A percentile compares a stretch with the other conserved stretches of the same genome.
These are phyloP conservation scores for Phrynosoma blainvillii DNA, from an alignment of 2,113 vertebrate genomes.

Conservation along the genomic window DNA sequence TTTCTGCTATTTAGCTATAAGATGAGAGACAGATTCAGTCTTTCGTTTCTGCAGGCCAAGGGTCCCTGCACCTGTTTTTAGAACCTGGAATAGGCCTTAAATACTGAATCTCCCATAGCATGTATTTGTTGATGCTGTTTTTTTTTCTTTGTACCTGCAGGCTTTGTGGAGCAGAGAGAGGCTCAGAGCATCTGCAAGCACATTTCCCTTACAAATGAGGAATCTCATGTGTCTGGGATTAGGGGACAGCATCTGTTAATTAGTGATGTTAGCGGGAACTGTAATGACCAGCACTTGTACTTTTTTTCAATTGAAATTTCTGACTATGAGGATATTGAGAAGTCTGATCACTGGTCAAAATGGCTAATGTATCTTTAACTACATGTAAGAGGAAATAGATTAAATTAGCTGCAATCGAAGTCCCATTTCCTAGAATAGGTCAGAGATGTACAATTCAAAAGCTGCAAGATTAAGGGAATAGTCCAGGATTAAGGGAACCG, in stretches of 20 bases:
- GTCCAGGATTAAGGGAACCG: too few species aligned
- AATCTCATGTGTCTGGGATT: conserved; percentile 24
- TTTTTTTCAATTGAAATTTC: conserved; percentile 4
- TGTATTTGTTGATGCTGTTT: conserved; percentile 13
- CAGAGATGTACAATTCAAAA: not conserved
- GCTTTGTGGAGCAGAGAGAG: conserved; percentile 5
- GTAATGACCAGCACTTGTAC: not conserved
- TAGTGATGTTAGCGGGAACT: conserved; percentile 7
- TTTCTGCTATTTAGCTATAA: not conserved
- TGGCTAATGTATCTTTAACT: not conserved
- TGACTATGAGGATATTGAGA: not conserved
- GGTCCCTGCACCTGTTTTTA: not conserved
- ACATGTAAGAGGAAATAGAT: not conserved
- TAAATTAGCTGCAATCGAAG: not conserved
- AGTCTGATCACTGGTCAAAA: not conserved
- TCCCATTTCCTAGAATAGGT: not conserved
- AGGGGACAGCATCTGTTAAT: conserved; percentile 34
- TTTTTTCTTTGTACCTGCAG: conserved; percentile 16
- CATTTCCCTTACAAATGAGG: conserved; percentile 29
- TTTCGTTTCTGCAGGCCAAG: not conserved
- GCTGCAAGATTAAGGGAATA: too few species aligned
- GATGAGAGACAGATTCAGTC: not conserved
- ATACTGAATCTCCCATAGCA: not conserved
- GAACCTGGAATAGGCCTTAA: not conserved
- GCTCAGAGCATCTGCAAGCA: conserved; percentile 7